These are phyloP conservation scores for Caenorhabditis latens DNA, from an alignment of 1,140 invertebrate genomes.

Conservation along the genomic window DNA sequence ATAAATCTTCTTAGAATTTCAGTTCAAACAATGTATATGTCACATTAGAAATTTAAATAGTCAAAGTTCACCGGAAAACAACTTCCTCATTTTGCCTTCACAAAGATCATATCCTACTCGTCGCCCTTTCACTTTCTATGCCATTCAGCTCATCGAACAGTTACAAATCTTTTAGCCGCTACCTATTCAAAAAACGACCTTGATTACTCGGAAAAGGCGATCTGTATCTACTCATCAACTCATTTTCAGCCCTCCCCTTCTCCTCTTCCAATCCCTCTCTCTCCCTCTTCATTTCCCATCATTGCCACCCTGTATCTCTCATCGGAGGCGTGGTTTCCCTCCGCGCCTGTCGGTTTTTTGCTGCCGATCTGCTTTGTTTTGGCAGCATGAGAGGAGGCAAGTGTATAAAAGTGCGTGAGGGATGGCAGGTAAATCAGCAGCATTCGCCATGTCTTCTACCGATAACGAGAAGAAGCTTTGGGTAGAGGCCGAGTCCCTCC, in stretches of 20 bases:
- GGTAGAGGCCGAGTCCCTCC: conserved; percentile 67
- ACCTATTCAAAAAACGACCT: conserved; percentile 39
- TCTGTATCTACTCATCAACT: conserved; percentile 29
- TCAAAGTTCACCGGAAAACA: neutral
- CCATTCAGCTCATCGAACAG: conserved; percentile 8
- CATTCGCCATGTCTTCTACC: conserved; percentile 48
- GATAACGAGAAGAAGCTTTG: conserved; percentile 63
- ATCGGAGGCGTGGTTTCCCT: conserved; percentile 37
- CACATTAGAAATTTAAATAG: neutral
- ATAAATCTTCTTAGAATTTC: too few relatives aligned
- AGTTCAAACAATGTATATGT: too few relatives aligned
- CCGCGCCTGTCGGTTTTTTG: conserved; percentile 40
- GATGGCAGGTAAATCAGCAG: conserved; percentile 55
- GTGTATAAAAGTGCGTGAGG: conserved; percentile 44
- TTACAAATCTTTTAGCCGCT: neutral
- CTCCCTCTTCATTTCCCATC: neutral
- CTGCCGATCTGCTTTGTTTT: conserved; percentile 45
- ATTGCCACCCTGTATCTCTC: conserved; percentile 13
- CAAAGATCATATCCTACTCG: neutral
- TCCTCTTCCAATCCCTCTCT: neutral
- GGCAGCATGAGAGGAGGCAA: conserved; percentile 41
- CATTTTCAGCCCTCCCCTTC: conserved; percentile 36
- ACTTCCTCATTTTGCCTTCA: neutral
- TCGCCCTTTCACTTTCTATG: neutral
- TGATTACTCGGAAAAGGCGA: conserved; percentile 44